These are phyloP conservation scores for Drosophila prolongata DNA, from an alignment of 2,888 invertebrate species.

Conservation along the genomic window DNA sequence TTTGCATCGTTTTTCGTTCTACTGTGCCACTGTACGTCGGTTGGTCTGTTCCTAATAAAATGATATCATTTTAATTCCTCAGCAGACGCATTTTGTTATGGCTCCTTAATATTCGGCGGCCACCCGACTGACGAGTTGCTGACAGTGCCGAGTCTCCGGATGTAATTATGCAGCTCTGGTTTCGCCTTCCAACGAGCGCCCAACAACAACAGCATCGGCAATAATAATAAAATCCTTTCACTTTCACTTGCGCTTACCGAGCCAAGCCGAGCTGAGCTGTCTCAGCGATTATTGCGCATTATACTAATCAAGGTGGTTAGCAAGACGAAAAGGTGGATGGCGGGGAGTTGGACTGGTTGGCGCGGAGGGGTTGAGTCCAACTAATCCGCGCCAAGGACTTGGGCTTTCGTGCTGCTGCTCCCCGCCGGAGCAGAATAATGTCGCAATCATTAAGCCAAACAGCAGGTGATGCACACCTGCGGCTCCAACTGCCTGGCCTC, in stretches of 20 bases:
- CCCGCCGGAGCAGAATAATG: conserved; percentile 40
- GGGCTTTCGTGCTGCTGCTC: conserved; percentile 3
- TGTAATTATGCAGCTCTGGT: conserved; percentile 44
- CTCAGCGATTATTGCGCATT: conserved; percentile 53
- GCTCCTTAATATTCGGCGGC: neutral
- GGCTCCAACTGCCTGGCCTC: conserved; percentile 22
- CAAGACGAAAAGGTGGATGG: conserved; percentile 16
- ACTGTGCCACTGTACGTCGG: too few relatives aligned
- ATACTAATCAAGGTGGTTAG: conserved; percentile 52
- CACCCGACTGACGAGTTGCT: conserved; percentile 35
- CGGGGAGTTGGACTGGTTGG: neutral
- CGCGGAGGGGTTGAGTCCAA: conserved; percentile 2
- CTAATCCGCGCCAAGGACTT: conserved; percentile 46
- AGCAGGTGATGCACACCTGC: conserved; percentile 77
- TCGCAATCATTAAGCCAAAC: conserved; percentile 74
- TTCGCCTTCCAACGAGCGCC: conserved; percentile 10
- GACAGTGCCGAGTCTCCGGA: conserved; percentile 38
- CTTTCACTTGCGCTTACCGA: conserved; percentile 23
- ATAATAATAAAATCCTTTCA: conserved; percentile 67
- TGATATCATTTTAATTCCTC: conserved; percentile 18
- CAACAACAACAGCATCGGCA: conserved; percentile 15
- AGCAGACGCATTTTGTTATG: conserved; percentile 12
- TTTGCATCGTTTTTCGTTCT: too few relatives aligned
- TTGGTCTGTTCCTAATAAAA: conserved; percentile 17
- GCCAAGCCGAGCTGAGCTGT: conserved; percentile 15